Percentiles rank a stretch among this genome's conserved stretches.
phyloP scores from a whole-genome alignment of 92 coral and sea anemone species.

The Palythoa caribaeorum region DNA sequence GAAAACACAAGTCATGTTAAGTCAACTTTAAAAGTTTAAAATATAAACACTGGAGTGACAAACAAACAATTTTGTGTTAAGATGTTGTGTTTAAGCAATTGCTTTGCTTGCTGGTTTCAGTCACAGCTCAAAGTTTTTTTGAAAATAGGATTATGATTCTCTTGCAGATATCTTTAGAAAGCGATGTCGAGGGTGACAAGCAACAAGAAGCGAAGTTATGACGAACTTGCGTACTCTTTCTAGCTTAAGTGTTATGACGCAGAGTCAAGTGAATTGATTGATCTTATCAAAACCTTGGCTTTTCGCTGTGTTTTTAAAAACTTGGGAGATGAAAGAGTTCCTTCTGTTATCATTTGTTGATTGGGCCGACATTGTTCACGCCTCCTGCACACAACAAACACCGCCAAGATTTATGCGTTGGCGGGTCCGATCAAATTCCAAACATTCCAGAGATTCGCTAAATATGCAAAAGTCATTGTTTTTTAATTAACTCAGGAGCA shows the following conservation, averaged over 20 bases:
- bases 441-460: constrained; percentile 55
- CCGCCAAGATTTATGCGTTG: constrained; percentile 5
- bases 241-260: constrained; percentile 20
- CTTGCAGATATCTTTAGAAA: background rate
- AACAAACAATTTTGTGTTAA: background rate
- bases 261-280: constrained; percentile 24
- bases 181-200: background rate
- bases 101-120: background rate
- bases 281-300: constrained; percentile 26
- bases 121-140: background rate
- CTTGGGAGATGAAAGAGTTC: background rate
- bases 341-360: constrained; percentile 2
- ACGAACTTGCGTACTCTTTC: background rate
- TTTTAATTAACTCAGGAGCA: constrained; percentile 6
- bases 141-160: background rate
- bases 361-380: background rate
- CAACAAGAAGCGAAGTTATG: background rate
- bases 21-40: background rate
- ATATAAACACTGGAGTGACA: background rate
- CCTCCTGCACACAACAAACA: background rate
- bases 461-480: constrained; percentile 58
- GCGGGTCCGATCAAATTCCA: constrained; percentile 42
- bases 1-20: background rate
- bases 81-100: background rate
- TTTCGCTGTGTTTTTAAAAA: constrained; percentile 3